phyloP scores from a whole-genome alignment of 2,888 invertebrate species.

The Blastobasis lacticolella region DNA sequence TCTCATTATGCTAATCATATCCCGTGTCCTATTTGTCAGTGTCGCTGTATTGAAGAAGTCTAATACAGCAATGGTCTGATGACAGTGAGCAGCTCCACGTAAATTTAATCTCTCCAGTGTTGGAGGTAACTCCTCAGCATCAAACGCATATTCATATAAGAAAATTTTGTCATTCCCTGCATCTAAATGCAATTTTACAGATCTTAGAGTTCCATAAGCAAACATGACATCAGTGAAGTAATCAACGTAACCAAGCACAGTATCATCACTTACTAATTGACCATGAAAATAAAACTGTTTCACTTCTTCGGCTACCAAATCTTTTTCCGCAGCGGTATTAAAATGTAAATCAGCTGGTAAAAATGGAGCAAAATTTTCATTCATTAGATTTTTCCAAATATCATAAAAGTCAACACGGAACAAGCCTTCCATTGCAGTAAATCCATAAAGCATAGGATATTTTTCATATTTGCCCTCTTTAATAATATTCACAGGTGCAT shows the following conservation, averaged over 20 bases:
- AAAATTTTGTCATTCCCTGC: conserved; percentile 20
- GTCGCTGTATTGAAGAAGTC: background rate
- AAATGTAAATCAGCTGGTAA: conserved; percentile 7
- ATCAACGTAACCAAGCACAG: conserved; percentile 28
- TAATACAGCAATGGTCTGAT: conserved; percentile 3
- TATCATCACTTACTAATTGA: conserved; percentile 21
- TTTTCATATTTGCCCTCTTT: conserved; percentile 24
- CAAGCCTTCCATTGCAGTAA: conserved; percentile 40
- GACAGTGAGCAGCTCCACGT: conserved; percentile 5
- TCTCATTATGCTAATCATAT: background rate
- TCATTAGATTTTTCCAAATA: conserved; percentile 5
- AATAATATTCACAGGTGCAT: conserved; percentile 32
- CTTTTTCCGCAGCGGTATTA: conserved; percentile 24
- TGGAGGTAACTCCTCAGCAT: conserved; percentile 1
- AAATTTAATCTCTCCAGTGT: background rate
- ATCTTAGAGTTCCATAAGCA: conserved; percentile 14
- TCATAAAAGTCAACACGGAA: conserved; percentile 2
- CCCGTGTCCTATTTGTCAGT: background rate
- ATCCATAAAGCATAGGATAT: conserved; percentile 36
- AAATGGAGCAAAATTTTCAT: too few relatives aligned
- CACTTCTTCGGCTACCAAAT: conserved; percentile 24
- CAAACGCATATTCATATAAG: conserved; percentile 20
- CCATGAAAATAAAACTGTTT: conserved; percentile 38
- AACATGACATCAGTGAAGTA: conserved; percentile 45
- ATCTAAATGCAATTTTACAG: conserved; percentile 16